Percentiles rank a stretch among this genome's conserved stretches.
These are phyloP conservation scores for Nyctibius grandis DNA, from an alignment of 2,797 vertebrate species.

Conservation along the genomic window DNA sequence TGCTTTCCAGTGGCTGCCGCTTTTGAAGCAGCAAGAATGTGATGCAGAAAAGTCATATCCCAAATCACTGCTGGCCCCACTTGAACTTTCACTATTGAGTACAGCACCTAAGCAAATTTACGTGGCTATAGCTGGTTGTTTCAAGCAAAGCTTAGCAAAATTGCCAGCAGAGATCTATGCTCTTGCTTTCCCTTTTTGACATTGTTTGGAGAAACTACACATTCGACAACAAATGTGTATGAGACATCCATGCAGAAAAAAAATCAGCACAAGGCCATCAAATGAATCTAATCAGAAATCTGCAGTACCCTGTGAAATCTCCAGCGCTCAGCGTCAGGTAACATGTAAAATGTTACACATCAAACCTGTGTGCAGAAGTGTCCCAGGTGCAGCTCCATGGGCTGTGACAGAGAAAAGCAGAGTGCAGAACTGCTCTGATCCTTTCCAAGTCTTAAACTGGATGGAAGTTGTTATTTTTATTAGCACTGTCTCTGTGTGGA, in stretches of 20 bases:
- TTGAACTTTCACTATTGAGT: not conserved
- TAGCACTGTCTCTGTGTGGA: not conserved
- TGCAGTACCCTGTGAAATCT: not conserved
- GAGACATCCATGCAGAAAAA: not conserved
- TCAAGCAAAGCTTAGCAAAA: not conserved
- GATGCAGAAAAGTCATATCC: not conserved
- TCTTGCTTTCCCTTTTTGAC: not conserved
- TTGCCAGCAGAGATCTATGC: not conserved
- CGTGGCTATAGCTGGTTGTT: not conserved
- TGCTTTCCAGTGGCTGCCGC: not conserved
- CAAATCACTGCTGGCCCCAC: not conserved
- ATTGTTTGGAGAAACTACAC: not conserved
- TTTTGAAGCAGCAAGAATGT: not conserved
- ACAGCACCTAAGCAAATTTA: not conserved
- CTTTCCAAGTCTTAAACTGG: not conserved
- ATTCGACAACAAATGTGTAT: not conserved
- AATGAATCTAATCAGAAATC: not conserved
- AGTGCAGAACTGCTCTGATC: not conserved
- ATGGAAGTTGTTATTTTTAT: not conserved
- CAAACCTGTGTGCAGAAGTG: not conserved
- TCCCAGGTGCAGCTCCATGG: not conserved
- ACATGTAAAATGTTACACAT: rapidly evolving
- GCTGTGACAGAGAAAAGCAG: not conserved
- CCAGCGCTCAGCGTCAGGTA: not conserved
- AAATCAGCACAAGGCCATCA: not conserved